Base-by-base conservation (phyloP, 30 jellyfish, hydroid and myxozoan species). In the Aurelia sp. region DNA sequence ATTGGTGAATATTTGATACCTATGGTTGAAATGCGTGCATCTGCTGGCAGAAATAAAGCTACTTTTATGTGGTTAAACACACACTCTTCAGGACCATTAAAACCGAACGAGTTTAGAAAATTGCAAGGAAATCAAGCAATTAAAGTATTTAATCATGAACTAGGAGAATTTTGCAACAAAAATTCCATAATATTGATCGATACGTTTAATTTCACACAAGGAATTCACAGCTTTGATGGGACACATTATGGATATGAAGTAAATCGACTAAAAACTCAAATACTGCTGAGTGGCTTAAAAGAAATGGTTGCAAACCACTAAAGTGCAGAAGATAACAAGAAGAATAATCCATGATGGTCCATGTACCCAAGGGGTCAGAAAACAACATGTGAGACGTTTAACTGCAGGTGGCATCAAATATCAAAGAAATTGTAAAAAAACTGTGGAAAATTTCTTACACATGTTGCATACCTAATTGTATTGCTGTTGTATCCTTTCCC, bases 191-290 rank as follows among this genome's bases (percentile, higher is more conserved):
- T 66, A 50, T 58, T 79, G 21, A 84, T 94, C 48, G 99, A 94
- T 52, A 74, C 99, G 0, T 94, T 70, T 57, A 89, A 94, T 35
- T 65, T 94, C 40, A 94, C 97, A n/a, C 57, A 74, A 60, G 99
- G 97, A 61, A 78, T 94, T 12, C 96, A 89, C 66, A 94, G 99
- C 59, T 94, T 94, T 81, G 99, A 94, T 86, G 97, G 99, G 15
- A 94, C 99, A 8, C 99, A 94, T 85, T 94, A 86, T 78, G 99
- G 99, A 19, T 82, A 76, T 74, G 90, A 86, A 44, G 58, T 94
- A 16, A 94, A 94, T 62, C 62, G 87, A 66, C 20, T 94, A 33
- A 94, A 94, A 84, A 76, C 81, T 7, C 92, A 89, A 30, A 33
- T 94, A 15, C 78, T 94, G 66, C 84, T 94, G 55, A 80, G 89